These are phyloP conservation scores for Heliocidaris erythrogramma DNA, from an alignment of 35 echinoderm and acorn worm species.

Conservation along the genomic window DNA sequence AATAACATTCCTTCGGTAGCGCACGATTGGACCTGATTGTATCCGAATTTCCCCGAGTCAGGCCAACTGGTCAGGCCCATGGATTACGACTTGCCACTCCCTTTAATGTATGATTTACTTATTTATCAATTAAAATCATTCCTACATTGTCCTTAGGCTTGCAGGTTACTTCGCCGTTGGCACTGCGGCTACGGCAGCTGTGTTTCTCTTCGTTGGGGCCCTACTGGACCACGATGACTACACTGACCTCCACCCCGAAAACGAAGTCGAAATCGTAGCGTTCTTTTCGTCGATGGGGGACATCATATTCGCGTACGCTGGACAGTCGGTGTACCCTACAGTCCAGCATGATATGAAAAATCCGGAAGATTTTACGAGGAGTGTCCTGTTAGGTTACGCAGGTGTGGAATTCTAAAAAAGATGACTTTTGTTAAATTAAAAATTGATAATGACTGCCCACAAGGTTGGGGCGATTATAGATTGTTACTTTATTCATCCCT, in stretches of 20 bases:
- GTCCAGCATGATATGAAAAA: conserved; percentile 57
- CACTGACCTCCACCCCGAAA: background rate
- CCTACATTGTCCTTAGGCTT: background rate
- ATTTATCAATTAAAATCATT: background rate
- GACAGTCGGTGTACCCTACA: conserved; percentile 45
- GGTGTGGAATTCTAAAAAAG: background rate
- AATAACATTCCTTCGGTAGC: no score
- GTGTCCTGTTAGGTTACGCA: background rate
- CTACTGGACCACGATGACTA: conserved; percentile 20
- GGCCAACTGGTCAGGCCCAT: no score
- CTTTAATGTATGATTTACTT: no score
- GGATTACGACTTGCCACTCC: no score
- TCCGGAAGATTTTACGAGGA: conserved; percentile 41
- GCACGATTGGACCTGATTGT: no score
- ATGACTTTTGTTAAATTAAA: no score
- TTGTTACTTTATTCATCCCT: no score
- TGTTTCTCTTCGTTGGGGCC: conserved; percentile 1
- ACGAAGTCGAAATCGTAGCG: background rate
- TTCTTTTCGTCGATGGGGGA: conserved; percentile 20
- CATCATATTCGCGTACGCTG: conserved; percentile 37
- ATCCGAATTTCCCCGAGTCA: no score
- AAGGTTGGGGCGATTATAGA: no score
- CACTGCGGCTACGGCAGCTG: background rate
- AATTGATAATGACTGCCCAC: no score
- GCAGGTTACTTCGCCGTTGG: conserved; percentile 21